Percentiles rank a stretch among this genome's conserved stretches.
Conservation (phyloP, 2,797 vertebrate species). For the Sorex maritimensis region DNA sequence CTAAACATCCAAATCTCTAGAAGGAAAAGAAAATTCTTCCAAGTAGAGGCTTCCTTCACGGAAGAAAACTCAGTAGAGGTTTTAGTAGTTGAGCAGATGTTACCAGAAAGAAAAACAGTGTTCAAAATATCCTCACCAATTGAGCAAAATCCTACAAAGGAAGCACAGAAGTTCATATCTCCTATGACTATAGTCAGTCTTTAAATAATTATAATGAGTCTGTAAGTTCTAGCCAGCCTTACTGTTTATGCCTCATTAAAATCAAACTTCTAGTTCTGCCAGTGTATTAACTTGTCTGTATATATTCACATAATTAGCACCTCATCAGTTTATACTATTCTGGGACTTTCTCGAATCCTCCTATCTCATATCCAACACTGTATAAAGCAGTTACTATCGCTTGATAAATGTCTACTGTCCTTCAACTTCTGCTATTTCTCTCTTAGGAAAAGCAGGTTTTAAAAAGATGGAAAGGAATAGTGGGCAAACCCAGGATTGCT, state of each 20-base stretch:
- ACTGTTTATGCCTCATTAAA: slow-evolving; percentile 67
- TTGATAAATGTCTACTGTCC: slow-evolving; percentile 20
- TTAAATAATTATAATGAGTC: slow-evolving; percentile 58
- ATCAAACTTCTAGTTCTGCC: slow-evolving; percentile 53
- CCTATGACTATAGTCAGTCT: slow-evolving; percentile 57
- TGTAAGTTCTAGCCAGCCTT: neutral
- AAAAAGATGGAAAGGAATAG: neutral
- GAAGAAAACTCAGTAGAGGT: slow-evolving; percentile 60
- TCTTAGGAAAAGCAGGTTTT: slow-evolving; percentile 38
- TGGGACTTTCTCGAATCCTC: slow-evolving; percentile 11
- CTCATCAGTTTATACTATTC: slow-evolving; percentile 50
- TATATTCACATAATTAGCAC: slow-evolving; percentile 68
- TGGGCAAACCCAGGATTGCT: neutral
- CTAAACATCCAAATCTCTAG: slow-evolving; percentile 60
- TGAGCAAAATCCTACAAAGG: slow-evolving; percentile 62
- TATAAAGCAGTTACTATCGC: slow-evolving; percentile 15
- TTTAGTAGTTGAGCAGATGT: slow-evolving; percentile 73
- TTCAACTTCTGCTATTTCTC: slow-evolving; percentile 27
- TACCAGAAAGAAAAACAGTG: slow-evolving; percentile 37
- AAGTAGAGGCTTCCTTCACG: slow-evolving; percentile 51
- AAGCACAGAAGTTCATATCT: neutral
- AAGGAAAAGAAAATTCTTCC: slow-evolving; percentile 52
- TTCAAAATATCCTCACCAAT: slow-evolving; percentile 34
- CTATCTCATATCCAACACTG: neutral
- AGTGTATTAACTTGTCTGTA: slow-evolving; percentile 9